Conservation (phyloP, 2,888 invertebrate species). For the Patella pellucida region DNA sequence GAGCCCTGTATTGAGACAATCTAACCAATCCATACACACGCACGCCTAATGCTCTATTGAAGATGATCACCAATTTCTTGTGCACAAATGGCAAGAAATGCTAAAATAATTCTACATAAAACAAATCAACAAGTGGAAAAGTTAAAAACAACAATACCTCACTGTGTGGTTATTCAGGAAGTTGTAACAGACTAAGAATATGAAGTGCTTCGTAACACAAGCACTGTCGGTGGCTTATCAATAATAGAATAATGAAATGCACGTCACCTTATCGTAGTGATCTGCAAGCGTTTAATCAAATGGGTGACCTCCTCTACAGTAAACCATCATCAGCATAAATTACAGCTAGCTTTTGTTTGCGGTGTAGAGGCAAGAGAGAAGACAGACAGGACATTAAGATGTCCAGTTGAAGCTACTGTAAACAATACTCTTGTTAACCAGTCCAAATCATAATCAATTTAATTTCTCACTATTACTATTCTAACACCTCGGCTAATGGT, state of each 20-base stretch:
- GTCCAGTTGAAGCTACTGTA: background rate
- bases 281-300: conserved; percentile 29
- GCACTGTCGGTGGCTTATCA: conserved; percentile 17
- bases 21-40: conserved; percentile 12
- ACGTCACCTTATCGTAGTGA: conserved; percentile 25
- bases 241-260: conserved; percentile 26
- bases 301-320: conserved; percentile 17
- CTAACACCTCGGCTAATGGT: too few species aligned
- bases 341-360: conserved; percentile 23
- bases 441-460: too few species aligned
- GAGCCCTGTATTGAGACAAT: conserved; percentile 9
- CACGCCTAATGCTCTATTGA: conserved; percentile 6
- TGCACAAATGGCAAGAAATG: background rate
- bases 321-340: conserved; percentile 33
- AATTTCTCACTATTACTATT: too few species aligned
- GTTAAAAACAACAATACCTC: conserved; percentile 8
- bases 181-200: conserved; percentile 7
- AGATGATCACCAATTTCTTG: conserved; percentile 8
- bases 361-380: conserved; percentile 6
- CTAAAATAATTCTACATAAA: conserved; percentile 12
- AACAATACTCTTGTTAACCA: too few species aligned
- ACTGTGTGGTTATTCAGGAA: conserved; percentile 1
- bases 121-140: conserved; percentile 8
- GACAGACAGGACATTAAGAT: conserved; percentile 9
- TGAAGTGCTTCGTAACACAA: conserved; percentile 10